These are phyloP conservation scores for Drosophila eohydei DNA, from an alignment of 2,888 invertebrate genomes.

Conservation along the genomic window DNA sequence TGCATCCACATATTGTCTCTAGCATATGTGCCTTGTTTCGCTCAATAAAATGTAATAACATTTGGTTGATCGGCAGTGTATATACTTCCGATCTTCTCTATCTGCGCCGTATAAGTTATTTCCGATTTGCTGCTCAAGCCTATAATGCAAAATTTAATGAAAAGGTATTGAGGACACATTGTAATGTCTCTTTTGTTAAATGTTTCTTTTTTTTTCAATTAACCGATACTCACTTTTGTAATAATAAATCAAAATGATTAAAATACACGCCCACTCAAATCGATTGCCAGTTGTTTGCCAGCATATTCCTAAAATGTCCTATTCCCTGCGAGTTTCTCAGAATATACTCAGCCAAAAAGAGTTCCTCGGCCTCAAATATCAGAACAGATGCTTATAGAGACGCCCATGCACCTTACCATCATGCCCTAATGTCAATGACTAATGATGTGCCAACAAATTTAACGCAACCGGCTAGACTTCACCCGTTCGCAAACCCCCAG, in stretches of 20 bases:
- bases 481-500: conserved; percentile 17
- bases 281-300: conserved; percentile 23
- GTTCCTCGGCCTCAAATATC: conserved; percentile 50
- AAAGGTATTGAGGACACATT: no score
- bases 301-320: conserved; percentile 8
- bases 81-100: no score
- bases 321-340: not conserved
- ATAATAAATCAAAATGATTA: conserved; percentile 58
- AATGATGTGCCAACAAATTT: conserved; percentile 84
- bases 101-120: no score
- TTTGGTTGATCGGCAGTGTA: no score
- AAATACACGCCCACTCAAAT: conserved; percentile 34
- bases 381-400: conserved; percentile 65
- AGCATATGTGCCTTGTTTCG: no score
- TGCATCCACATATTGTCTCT: no score
- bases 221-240: not conserved
- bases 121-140: no score
- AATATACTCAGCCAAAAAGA: conserved; percentile 1
- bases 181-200: not conserved
- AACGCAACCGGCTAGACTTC: conserved; percentile 74
- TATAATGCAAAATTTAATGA: no score
- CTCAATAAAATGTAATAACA: no score
- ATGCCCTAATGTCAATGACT: conserved; percentile 66
- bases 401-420: conserved; percentile 43
- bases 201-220: not conserved